These are phyloP conservation scores for Phasianus colchicus DNA, from an alignment of 2,113 vertebrate species.

Conservation along the genomic window DNA sequence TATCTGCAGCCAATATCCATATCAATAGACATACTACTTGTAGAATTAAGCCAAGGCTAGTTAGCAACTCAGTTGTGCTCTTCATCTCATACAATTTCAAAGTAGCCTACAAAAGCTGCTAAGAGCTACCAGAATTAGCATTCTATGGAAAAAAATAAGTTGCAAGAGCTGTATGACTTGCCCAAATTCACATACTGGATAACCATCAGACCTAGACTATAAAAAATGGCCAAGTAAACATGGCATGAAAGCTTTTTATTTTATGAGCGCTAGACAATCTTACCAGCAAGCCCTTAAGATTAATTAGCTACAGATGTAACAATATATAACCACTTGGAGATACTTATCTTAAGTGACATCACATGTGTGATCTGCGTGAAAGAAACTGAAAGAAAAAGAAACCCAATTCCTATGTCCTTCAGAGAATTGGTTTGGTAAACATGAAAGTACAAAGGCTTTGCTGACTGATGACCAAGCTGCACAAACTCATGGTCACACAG, in stretches of 20 bases:
- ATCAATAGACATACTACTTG: neutral
- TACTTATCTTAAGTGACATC: neutral
- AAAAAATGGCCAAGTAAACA: neutral
- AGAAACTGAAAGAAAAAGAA: neutral
- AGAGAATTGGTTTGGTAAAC: neutral
- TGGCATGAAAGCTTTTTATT: neutral
- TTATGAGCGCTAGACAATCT: neutral
- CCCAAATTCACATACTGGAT: neutral
- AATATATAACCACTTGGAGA: neutral
- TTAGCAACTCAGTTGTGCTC: neutral
- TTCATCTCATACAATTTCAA: neutral
- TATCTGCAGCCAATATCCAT: neutral
- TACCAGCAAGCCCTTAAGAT: neutral
- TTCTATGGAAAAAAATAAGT: neutral
- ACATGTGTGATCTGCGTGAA: neutral
- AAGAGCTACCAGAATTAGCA: neutral
- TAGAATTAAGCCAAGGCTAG: neutral
- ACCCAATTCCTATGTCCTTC: neutral
- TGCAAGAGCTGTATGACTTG: neutral
- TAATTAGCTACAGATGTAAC: slow-evolving; percentile 29
- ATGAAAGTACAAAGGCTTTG: neutral
- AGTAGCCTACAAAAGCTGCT: neutral
- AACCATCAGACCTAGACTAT: neutral
- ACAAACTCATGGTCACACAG: fast-evolving
- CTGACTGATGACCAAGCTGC: neutral